phyloP scores from a whole-genome alignment of 2,113 vertebrate species.

The Trematocara zebra region DNA sequence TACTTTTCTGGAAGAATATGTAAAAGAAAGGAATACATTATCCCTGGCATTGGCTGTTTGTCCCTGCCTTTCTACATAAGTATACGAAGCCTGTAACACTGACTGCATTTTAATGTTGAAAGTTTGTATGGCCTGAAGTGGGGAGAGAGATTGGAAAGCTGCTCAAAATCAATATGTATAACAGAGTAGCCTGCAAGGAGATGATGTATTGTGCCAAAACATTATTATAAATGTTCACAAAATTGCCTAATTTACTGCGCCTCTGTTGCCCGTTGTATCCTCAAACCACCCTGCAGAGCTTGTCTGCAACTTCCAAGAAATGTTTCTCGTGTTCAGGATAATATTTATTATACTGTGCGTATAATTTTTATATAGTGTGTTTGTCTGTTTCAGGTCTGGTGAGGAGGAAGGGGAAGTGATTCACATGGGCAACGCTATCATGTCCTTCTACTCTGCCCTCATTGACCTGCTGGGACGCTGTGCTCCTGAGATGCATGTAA shows the following conservation, averaged over 20 bases:
- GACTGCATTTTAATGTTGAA: constrained; percentile 20
- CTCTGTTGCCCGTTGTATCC: neutral
- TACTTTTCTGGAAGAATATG: neutral
- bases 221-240: neutral
- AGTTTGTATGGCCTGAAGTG: neutral
- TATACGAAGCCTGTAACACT: neutral
- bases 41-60: neutral
- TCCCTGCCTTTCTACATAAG: neutral
- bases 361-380: neutral
- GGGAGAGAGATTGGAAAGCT: neutral
- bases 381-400: constrained; percentile 67
- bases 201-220: neutral
- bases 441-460: constrained; percentile 97
- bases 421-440: constrained; percentile 96
- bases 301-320: neutral
- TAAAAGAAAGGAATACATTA: neutral
- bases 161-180: constrained; percentile 10
- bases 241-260: neutral
- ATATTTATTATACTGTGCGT: neutral
- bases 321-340: neutral
- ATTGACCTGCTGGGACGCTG: constrained; percentile 96
- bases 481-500: constrained; percentile 96
- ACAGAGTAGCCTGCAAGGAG: neutral
- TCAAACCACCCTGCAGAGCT: neutral
- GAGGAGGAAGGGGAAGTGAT: constrained; percentile 82